Base-by-base conservation (phyloP, 1,140 invertebrate species). In the Drosophila subpulchrella region DNA sequence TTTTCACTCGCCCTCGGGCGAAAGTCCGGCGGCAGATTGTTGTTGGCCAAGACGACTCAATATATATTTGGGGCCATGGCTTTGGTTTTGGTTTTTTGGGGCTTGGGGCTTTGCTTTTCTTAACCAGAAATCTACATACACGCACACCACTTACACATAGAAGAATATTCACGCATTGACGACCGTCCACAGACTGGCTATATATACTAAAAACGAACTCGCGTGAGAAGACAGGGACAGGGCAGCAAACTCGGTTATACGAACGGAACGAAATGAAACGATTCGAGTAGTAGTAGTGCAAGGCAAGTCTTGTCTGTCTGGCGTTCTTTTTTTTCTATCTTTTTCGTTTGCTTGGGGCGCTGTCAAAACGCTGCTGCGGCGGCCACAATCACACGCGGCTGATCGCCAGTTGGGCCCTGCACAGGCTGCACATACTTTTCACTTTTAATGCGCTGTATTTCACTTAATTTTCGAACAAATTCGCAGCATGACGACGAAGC, bases 141-240 rank as follows among this genome's bases (percentile, higher is more conserved):
- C 77, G 60, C 66, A 72, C 61, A 79, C 72, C 83, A 86, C 83
- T 88, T 88, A 88, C 83, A 88, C 83, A 89, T 89, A 88, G 84
- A 89, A 89, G 71, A 89, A 88, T 88, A 89, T 89, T 83, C 84
- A 89, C 84, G 81, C 79, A 88, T 86, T 77, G 48, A 66, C 74
- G 75, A 85, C 74, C 83, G 82, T 86, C 82, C 83, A 86, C 86
- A 86, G 82, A 86, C 79, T 82, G 79, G 81, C 79, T 82, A 78
- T 83, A 83, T 83, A 83, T 81, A 83, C 81, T 82, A 73, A 81
- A 83, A 83, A 83, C 82, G 82, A 85, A 85, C 82, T 86, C 82
- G 82, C 81, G 81, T 80, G 81, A 80, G 63, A 81, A 81, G 78
- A 81, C 79, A 53, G 65, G 55, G 55, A 57, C 65, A 61, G 65